Evolutionary conservation across 1,140 invertebrate species (phyloP).

Genomic region (Megalopta genalis): DNA sequence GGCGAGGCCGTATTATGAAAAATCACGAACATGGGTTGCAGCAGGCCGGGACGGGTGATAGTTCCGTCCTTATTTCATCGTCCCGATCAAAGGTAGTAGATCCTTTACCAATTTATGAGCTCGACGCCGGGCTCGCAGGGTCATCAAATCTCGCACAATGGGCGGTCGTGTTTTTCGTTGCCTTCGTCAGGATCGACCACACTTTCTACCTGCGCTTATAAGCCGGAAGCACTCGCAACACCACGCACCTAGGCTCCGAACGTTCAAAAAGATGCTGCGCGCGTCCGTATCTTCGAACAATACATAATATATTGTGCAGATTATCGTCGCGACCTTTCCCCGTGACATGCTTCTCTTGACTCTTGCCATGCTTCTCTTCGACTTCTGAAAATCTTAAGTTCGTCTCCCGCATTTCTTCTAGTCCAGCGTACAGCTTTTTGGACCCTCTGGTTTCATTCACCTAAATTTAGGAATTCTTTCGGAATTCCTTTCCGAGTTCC

Average conservation of each 20-base stretch:
- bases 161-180: conserved; percentile 64
- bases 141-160: conserved; percentile 57
- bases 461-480: too few relatives aligned
- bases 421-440: too few relatives aligned
- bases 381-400: too few relatives aligned
- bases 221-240: conserved; percentile 68
- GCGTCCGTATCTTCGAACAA: conserved; percentile 16
- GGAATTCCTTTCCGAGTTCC: too few relatives aligned
- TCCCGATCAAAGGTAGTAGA: conserved; percentile 49
- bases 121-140: conserved; percentile 31
- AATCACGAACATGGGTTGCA: background rate
- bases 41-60: background rate
- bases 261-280: conserved; percentile 35
- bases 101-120: conserved; percentile 56
- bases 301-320: background rate
- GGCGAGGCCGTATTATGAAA: background rate
- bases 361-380: conserved; percentile 1
- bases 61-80: conserved; percentile 14
- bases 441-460: too few relatives aligned
- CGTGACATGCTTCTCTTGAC: conserved; percentile 3
- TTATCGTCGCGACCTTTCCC: conserved; percentile 12
- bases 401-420: too few relatives aligned
- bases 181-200: conserved; percentile 57
- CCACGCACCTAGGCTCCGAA: conserved; percentile 56
- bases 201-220: conserved; percentile 60